Evolutionary conservation across 92 coral and sea anemone genomes (phyloP).

Genomic region (Phymanthus crucifer): DNA sequence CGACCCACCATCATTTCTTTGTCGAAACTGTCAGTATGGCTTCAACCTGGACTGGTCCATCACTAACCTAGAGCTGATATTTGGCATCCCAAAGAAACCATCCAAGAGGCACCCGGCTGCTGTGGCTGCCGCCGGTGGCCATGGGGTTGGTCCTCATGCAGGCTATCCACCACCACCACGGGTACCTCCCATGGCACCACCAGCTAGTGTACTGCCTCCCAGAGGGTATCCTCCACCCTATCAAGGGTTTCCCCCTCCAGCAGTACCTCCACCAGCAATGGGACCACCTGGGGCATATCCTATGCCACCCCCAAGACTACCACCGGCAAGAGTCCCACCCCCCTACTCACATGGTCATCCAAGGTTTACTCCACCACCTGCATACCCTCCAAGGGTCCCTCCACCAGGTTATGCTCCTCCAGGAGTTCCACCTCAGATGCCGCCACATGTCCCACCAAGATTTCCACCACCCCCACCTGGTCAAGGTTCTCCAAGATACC

Average conservation of each 20-base stretch:
- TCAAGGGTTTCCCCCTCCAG: constrained; percentile 34
- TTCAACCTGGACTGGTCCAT: constrained; percentile 97
- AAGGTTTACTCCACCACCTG: constrained; percentile 32
- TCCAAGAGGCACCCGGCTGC: constrained; percentile 15
- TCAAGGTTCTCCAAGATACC: constrained; percentile 22
- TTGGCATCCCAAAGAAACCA: constrained; percentile 52
- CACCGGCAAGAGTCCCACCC: constrained; percentile 34
- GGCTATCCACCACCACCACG: constrained; percentile 36
- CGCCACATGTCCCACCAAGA: constrained; percentile 21
- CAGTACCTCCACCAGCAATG: constrained; percentile 47
- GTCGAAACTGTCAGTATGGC: constrained; percentile 89
- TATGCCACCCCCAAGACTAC: constrained; percentile 32
- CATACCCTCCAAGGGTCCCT: constrained; percentile 23
- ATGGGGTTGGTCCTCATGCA: background rate
- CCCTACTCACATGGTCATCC: constrained; percentile 25
- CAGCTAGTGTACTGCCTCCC: constrained; percentile 28
- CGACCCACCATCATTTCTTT: constrained; percentile 97
- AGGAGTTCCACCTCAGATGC: constrained; percentile 32
- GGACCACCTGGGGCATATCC: constrained; percentile 38
- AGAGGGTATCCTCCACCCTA: constrained; percentile 30
- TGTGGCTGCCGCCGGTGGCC: background rate
- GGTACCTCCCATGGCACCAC: constrained; percentile 37
- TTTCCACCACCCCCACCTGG: constrained; percentile 13
- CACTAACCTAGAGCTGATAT: constrained; percentile 88
- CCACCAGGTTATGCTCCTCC: too few species aligned